These are phyloP conservation scores for Pilophorus perplexus DNA, from an alignment of 2,888 invertebrate genomes.

Conservation along the genomic window DNA sequence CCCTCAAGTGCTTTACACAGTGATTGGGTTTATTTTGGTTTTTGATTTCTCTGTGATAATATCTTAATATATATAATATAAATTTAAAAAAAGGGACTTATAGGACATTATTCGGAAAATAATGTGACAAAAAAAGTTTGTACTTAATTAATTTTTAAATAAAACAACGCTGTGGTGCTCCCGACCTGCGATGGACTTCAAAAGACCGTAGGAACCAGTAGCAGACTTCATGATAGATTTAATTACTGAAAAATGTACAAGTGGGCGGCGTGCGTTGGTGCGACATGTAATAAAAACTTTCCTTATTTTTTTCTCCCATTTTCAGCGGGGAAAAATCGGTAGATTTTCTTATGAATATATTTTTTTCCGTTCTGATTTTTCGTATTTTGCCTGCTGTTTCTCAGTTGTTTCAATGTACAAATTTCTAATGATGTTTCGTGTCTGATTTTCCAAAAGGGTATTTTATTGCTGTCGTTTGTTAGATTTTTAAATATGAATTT, in stretches of 20 bases:
- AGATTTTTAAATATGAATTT: slow-evolving; percentile 35
- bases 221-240: slow-evolving; percentile 28
- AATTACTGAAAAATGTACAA: slow-evolving; percentile 32
- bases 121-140: slow-evolving; percentile 50
- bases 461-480: slow-evolving; percentile 47
- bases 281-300: slow-evolving; percentile 42
- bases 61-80: slow-evolving; percentile 43
- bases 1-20: slow-evolving; percentile 51
- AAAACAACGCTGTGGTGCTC: slow-evolving; percentile 30
- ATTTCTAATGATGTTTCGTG: slow-evolving; percentile 30
- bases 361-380: slow-evolving; percentile 6
- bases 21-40: slow-evolving; percentile 49
- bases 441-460: slow-evolving; percentile 48
- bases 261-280: slow-evolving; percentile 46
- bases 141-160: background rate
- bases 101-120: slow-evolving; percentile 46
- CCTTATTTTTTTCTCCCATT: slow-evolving; percentile 18
- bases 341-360: slow-evolving; percentile 34
- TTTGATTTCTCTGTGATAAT: slow-evolving; percentile 51
- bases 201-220: slow-evolving; percentile 35
- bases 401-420: slow-evolving; percentile 20
- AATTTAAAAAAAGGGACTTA: slow-evolving; percentile 39
- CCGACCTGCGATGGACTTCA: slow-evolving; percentile 22
- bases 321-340: slow-evolving; percentile 22
- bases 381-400: slow-evolving; percentile 16